Conservation (phyloP, 2,888 invertebrate genomes). For the Trichopoda pennipes region DNA sequence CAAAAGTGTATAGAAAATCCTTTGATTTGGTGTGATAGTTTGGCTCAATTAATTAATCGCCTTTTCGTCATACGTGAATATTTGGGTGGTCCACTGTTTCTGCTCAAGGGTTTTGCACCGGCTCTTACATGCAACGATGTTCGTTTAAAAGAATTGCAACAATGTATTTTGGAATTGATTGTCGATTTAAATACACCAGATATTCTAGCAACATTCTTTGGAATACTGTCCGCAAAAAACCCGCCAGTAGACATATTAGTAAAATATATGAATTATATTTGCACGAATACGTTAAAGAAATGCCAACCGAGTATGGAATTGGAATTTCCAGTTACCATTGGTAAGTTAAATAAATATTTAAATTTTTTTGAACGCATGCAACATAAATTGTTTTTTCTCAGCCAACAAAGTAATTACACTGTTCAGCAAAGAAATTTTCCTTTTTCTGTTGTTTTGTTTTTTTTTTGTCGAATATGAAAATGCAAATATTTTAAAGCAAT, state of each 20-base stretch:
- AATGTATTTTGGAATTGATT: constrained; percentile 85
- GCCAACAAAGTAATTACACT: too few species aligned
- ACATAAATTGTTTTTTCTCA: too few species aligned
- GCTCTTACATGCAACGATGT: constrained; percentile 76
- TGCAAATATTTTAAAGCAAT: too few species aligned
- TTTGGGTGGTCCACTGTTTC: constrained; percentile 79
- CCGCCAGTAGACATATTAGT: constrained; percentile 84
- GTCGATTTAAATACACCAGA: constrained; percentile 80
- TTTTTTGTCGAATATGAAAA: too few species aligned
- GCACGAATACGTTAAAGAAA: constrained; percentile 73
- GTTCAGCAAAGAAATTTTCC: too few species aligned
- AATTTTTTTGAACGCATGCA: neutral
- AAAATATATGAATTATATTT: constrained; percentile 81
- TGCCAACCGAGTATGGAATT: constrained; percentile 78
- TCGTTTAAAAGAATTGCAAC: constrained; percentile 83
- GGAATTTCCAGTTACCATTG: constrained; percentile 77
- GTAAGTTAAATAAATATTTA: constrained; percentile 62
- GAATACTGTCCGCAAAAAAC: constrained; percentile 83
- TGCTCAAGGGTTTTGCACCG: constrained; percentile 79
- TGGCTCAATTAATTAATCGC: constrained; percentile 78
- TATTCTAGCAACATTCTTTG: constrained; percentile 83
- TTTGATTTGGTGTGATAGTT: constrained; percentile 77
- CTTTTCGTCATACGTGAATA: constrained; percentile 79
- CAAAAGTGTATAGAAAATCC: constrained; percentile 76
- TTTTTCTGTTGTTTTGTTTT: too few species aligned